Conservation (phyloP, 1,140 invertebrate species). For the Euglossa dilemma region DNA sequence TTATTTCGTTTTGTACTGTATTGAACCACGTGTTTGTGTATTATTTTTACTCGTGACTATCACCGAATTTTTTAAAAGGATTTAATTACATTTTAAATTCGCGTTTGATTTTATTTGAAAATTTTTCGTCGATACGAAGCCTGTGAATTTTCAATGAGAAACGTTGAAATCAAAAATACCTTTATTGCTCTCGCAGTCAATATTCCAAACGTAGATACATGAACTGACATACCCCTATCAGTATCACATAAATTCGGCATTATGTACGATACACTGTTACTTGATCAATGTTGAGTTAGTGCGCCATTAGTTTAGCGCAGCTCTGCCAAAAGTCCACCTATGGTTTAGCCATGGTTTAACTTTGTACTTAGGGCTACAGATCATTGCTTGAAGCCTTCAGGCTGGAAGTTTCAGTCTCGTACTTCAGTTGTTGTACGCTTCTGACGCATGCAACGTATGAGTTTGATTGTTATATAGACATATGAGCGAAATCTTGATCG, state of each 20-base stretch:
- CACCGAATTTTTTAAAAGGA: no score
- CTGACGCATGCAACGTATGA: no score
- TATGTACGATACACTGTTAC: neutral
- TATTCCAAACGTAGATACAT: slow-evolving; percentile 7
- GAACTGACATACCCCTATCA: neutral
- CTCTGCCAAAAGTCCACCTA: neutral
- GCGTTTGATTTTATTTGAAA: no score
- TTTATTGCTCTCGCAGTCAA: neutral
- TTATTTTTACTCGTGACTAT: no score
- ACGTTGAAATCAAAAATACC: neutral
- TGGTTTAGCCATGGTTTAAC: neutral
- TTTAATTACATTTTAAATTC: no score
- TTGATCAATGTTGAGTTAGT: slow-evolving; percentile 19
- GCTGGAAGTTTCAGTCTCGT: neutral
- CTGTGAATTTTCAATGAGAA: neutral
- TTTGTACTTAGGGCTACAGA: neutral
- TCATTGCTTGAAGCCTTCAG: neutral
- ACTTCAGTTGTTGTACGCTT: no score
- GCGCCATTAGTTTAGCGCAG: slow-evolving; percentile 16
- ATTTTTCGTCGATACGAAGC: no score
- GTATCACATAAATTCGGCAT: slow-evolving; percentile 33
- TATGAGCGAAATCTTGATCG: neutral
- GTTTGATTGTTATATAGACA: neutral
- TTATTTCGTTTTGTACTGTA: no score
- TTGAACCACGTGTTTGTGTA: no score